Evolutionary conservation across 2,888 invertebrate species (phyloP), one percentile per base, ranked within the genome.

Genomic region (Leucophora obtusa): DNA sequence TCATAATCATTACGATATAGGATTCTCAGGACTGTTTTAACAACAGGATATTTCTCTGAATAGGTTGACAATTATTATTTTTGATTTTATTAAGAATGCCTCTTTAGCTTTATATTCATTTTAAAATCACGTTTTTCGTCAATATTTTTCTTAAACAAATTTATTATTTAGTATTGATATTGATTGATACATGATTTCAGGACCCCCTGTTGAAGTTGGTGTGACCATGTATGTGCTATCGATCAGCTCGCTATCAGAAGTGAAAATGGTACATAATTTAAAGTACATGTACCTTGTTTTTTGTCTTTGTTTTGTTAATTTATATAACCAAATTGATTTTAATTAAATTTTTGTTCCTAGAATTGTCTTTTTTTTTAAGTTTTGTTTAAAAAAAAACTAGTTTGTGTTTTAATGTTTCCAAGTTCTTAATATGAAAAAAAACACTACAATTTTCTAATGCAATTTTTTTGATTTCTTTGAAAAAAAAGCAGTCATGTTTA

Each of bases 211-310:
- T 92, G 97, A 96, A 93, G 97, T 98, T 91, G 97, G 97, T 92
- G 96, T 98, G 93, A 97, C 97, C 93, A 97, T 98, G 95, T 97
- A 97, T 94, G 97, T 98, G 93, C 95, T 97, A 93, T 96, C 96
- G 93, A 98, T 98, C 94, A 96, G 97, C 93, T 97, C 97, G 92
- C 96, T 98, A 92, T 97, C 97, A 92, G 98, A 98, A 95, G 97
- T 97, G 92, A 95, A 97, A 94, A 98, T 97, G 97, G 97, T 97
- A 95, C 92, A 92, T 91, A 91, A 85, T 86, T 86, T 74, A 28
- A 66, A 54, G 85, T 85, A 84, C 84, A 84, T 87, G 87, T 87
- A 87, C 87, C 87, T 87, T 83, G 47, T 74, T 74, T 28, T 68
- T 82, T 77, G 82, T 68, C 75, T 77, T 79, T 79, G 78, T 75